Base-by-base conservation (phyloP, 2,888 invertebrate genomes). In the Agrotis exclamationis region DNA sequence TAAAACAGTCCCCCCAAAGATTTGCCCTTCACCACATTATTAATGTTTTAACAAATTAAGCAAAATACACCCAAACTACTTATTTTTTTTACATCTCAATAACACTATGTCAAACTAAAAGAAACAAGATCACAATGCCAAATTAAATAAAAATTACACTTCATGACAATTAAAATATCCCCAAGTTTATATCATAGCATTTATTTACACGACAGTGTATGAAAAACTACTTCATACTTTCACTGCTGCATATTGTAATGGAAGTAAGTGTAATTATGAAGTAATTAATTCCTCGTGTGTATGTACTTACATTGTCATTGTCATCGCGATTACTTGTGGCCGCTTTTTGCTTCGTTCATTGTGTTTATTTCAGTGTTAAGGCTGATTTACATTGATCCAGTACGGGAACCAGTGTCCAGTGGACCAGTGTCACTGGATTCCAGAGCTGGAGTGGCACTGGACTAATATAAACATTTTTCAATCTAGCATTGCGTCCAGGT, bases 181-280 rank as follows among this genome's bases (percentile, higher is more conserved):
- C 59, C 53, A 33, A n/a, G n/a, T 59, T 63, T 54, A 56, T 59
- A 57, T 63, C 64, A 39, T 39, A 62, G 44, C 33, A 56, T 53
- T 66, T 14, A 77, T 73, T 58, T 57, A 60, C 65, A 65, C 62
- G 74, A 58, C 60, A 58, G 44, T 53, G 28, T 58, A 64, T 51
- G 51, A 70, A 81, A 67, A 70, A 62, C 33, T 14, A 75, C 74
- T 85, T 85, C 79, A 79, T 75, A 80, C 85, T 85, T 85, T 85
- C 85, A 84, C 85, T 60, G 63, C 56, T 20, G 33, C 33, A 7
- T 33, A 39, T 20, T 69, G 39, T 54, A 63, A 54, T 71, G 71
- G 63, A 74, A 74, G 47, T 58, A 68, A 50, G 59, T 57, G 33
- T 72, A 80, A 74, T 76, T 54, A 72, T 65, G 48, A 51, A 18